A percentile compares a stretch with the other conserved stretches of the same genome.
Evolutionary conservation across 2,797 vertebrate genomes (phyloP).

Genomic region (Anguilla megastoma): DNA sequence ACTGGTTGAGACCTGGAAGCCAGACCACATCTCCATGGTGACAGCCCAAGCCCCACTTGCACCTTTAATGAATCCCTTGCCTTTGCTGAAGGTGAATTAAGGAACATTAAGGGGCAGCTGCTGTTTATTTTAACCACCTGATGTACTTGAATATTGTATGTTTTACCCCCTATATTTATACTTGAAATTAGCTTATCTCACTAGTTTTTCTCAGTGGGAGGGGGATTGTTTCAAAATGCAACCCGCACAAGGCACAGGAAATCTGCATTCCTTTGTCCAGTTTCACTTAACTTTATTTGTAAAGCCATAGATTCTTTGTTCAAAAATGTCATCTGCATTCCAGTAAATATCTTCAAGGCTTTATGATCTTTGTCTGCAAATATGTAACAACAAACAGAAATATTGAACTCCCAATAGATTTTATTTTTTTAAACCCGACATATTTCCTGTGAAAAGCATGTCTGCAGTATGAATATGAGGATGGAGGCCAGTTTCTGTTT

Average conservation of each 20-base stretch:
- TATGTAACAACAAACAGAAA: not conserved
- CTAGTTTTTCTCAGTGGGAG: not conserved
- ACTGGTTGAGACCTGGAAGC: constrained; percentile 15
- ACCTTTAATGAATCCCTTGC: not conserved
- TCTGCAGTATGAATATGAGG: not conserved
- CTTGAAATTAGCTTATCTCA: not conserved
- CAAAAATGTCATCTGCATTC: not conserved
- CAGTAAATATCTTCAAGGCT: not conserved
- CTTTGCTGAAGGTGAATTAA: constrained; percentile 11
- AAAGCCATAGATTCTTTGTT: not conserved
- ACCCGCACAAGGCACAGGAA: not conserved
- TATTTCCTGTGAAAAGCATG: not conserved
- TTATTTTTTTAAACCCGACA: not conserved
- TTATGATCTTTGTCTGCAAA: not conserved
- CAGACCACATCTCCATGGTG: constrained; percentile 25
- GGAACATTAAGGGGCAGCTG: constrained; percentile 6
- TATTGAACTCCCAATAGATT: not conserved
- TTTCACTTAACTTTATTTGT: not conserved
- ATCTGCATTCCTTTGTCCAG: not conserved
- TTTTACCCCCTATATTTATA: not conserved
- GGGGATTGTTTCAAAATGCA: not conserved
- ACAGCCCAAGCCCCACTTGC: constrained; percentile 14
- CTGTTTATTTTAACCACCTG: not conserved
- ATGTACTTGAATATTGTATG: not conserved
- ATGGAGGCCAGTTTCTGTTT: not conserved